Evolutionary conservation across 2,888 invertebrate species (phyloP).

Genomic region (Habrosyne pyritoides): DNA sequence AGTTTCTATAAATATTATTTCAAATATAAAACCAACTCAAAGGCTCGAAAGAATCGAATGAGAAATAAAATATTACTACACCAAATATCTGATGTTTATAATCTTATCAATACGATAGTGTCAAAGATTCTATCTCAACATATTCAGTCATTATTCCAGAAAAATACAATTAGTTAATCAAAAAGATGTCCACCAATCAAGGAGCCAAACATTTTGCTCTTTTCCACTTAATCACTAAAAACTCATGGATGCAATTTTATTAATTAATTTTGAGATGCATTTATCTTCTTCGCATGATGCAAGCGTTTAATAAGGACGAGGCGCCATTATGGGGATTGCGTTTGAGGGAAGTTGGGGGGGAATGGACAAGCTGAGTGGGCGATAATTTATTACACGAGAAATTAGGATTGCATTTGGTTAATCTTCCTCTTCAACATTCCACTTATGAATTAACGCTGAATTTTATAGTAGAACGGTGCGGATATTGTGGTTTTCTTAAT

Average conservation of each 20-base stretch:
- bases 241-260: slow-evolving; percentile 72
- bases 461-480: not conserved
- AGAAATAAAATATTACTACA: no score
- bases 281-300: slow-evolving; percentile 74
- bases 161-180: slow-evolving; percentile 37
- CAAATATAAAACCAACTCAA: no score
- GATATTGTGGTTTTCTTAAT: not conserved
- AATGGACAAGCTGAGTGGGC: slow-evolving; percentile 41
- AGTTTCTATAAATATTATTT: no score
- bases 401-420: slow-evolving; percentile 14
- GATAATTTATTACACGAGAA: slow-evolving; percentile 42
- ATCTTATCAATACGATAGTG: not conserved
- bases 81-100: not conserved
- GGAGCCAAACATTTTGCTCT: slow-evolving; percentile 40
- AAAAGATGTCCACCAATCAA: slow-evolving; percentile 49
- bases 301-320: slow-evolving; percentile 67
- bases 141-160: not conserved
- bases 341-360: slow-evolving; percentile 56
- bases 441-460: not conserved
- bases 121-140: not conserved
- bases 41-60: no score
- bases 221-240: slow-evolving; percentile 41
- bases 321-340: slow-evolving; percentile 61
- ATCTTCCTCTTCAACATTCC: not conserved
- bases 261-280: slow-evolving; percentile 78